A percentile compares a stretch with the other conserved stretches of the same genome.
These are phyloP conservation scores for Callinectes sapidus DNA, from an alignment of 2,888 invertebrate genomes.

Conservation along the genomic window DNA sequence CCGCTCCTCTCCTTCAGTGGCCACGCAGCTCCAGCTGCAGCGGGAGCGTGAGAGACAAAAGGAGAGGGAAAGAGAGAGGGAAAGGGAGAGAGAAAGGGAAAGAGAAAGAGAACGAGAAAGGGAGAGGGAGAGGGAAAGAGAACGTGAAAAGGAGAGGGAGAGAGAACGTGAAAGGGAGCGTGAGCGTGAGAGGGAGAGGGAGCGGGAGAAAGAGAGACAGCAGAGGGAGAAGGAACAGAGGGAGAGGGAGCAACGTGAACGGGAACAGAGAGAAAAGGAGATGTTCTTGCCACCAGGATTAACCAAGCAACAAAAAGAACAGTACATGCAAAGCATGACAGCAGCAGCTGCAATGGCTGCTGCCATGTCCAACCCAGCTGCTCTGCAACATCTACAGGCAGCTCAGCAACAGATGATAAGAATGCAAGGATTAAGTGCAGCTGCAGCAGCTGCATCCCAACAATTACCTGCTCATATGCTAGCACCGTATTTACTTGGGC, in stretches of 20 bases:
- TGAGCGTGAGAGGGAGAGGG: slow-evolving; percentile 71
- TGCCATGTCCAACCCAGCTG: slow-evolving; percentile 72
- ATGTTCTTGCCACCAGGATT: slow-evolving; percentile 72
- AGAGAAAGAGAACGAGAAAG: slow-evolving; percentile 70
- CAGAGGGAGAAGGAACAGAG: slow-evolving; percentile 66
- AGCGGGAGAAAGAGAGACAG: slow-evolving; percentile 67
- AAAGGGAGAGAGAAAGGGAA: slow-evolving; percentile 67
- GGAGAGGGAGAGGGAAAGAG: slow-evolving; percentile 68
- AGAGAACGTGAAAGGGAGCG: slow-evolving; percentile 68
- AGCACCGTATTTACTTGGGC: slow-evolving; percentile 70
- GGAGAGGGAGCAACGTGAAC: slow-evolving; percentile 67
- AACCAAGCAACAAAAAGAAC: slow-evolving; percentile 73
- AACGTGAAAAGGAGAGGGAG: slow-evolving; percentile 69
- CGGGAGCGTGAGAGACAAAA: slow-evolving; percentile 64
- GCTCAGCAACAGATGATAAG: slow-evolving; percentile 72
- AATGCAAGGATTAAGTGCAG: slow-evolving; percentile 69
- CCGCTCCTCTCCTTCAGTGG: slow-evolving; percentile 70
- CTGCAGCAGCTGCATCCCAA: slow-evolving; percentile 70
- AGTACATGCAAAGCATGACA: slow-evolving; percentile 72
- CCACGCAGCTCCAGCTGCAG: slow-evolving; percentile 69
- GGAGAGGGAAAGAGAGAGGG: slow-evolving; percentile 59
- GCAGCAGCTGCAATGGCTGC: slow-evolving; percentile 72
- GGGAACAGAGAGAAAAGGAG: slow-evolving; percentile 70
- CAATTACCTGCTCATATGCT: slow-evolving; percentile 70
- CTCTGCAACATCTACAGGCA: slow-evolving; percentile 72